Percentiles rank a stretch among this genome's conserved stretches.
phyloP scores from a whole-genome alignment of 2,113 vertebrate species.

The Tinamus guttatus region DNA sequence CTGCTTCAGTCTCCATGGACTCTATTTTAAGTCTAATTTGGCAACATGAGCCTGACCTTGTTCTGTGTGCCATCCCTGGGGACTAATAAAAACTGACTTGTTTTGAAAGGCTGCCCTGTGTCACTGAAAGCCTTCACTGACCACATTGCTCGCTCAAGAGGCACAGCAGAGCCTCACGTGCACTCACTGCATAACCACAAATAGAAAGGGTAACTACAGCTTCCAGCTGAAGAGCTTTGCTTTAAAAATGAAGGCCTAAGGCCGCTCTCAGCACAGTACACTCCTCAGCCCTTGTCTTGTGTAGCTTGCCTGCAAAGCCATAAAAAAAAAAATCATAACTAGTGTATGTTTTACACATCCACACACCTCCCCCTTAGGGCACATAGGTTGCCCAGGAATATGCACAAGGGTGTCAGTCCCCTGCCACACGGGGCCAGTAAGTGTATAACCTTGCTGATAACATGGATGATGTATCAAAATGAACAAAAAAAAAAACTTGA shows the following conservation, averaged over 20 bases:
- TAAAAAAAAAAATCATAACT: not conserved
- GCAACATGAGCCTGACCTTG: not conserved
- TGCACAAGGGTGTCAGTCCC: not conserved
- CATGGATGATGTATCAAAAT: not conserved
- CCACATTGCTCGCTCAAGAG: not conserved
- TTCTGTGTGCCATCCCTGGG: not conserved
- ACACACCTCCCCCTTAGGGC: not conserved
- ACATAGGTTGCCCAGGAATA: not conserved
- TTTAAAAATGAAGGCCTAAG: accelerated
- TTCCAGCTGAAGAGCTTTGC: not conserved
- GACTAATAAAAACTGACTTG: not conserved
- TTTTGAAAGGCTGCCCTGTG: not conserved
- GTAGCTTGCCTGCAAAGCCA: not conserved
- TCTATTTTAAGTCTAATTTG: not conserved
- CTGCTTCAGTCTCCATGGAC: not conserved
- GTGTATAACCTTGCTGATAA: not conserved
- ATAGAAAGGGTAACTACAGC: not conserved
- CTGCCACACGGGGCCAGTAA: not conserved
- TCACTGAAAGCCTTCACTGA: not conserved
- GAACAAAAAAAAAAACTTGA: too few relatives aligned
- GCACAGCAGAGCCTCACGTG: not conserved
- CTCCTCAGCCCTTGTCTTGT: not conserved
- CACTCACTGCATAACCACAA: not conserved
- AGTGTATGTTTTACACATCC: not conserved
- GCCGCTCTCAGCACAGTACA: not conserved